A percentile compares a stretch with the other conserved stretches of the same genome.
Conservation (phyloP, 2,888 invertebrate species). For the Melieria omissa region DNA sequence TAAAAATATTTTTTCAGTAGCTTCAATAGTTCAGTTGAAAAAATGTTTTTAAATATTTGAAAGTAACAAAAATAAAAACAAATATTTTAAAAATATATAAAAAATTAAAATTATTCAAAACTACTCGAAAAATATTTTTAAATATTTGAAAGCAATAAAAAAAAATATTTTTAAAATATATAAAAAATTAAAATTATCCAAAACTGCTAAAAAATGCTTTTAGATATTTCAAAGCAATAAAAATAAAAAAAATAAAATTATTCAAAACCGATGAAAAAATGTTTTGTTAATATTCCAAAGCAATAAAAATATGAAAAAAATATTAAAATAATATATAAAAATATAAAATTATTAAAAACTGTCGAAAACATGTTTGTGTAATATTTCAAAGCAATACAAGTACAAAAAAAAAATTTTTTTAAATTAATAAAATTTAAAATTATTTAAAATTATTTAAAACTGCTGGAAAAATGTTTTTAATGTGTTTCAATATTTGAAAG, state of each 20-base stretch:
- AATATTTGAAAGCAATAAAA: background rate
- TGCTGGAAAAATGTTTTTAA: no score
- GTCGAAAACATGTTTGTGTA: background rate
- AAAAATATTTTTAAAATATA: background rate
- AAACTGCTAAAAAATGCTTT: no score
- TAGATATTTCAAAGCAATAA: no score
- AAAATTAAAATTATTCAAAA: no score
- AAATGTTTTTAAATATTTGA: no score
- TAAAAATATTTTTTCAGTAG: no score
- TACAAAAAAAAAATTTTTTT: background rate
- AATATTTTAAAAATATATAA: background rate
- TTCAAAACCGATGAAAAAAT: no score
- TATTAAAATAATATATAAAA: slow-evolving; percentile 4
- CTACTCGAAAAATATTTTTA: no score
- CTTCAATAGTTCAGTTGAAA: no score
- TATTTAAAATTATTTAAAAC: background rate
- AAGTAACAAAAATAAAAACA: background rate
- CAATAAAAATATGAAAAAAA: background rate
- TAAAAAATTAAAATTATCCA: background rate
- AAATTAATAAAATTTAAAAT: background rate
- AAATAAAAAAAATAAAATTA: no score
- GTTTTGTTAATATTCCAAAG: background rate
- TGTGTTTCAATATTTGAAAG: no score
- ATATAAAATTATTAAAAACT: background rate
- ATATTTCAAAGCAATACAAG: no score